These are phyloP conservation scores for Pionites leucogaster DNA, from an alignment of 2,113 vertebrate species.

Conservation along the genomic window DNA sequence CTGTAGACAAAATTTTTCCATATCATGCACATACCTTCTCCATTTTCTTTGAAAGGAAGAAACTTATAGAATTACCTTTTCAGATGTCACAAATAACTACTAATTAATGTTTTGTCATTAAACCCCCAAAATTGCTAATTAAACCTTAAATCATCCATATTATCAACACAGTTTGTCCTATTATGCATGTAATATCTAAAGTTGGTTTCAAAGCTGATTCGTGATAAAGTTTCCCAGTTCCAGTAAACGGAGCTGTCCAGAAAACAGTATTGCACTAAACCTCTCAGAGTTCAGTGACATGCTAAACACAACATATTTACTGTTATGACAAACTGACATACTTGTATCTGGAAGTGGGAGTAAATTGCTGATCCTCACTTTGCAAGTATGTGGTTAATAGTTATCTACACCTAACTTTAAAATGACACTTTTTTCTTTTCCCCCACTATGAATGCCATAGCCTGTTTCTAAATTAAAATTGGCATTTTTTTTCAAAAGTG, in stretches of 20 bases:
- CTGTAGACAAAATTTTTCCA: background rate
- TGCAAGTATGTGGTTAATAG: background rate
- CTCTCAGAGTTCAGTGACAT: background rate
- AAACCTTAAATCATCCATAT: background rate
- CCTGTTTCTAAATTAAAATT: background rate
- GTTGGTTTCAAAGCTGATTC: background rate
- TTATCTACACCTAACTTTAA: background rate
- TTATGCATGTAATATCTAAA: background rate
- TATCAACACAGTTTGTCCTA: background rate
- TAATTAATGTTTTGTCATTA: background rate
- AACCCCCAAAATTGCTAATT: background rate
- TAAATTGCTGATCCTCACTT: background rate
- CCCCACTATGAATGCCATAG: background rate
- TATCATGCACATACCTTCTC: background rate
- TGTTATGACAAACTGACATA: background rate
- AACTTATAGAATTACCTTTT: background rate
- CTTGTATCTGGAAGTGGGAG: background rate
- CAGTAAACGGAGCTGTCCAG: background rate
- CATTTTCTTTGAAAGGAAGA: background rate
- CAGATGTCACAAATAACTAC: background rate
- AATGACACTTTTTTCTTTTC: background rate
- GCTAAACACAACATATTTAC: background rate
- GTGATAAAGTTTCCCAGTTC: background rate
- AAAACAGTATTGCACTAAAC: background rate
- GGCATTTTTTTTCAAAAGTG: background rate